phyloP scores from a whole-genome alignment of 2,888 invertebrate genomes.

The Cecidostiba fungosa region DNA sequence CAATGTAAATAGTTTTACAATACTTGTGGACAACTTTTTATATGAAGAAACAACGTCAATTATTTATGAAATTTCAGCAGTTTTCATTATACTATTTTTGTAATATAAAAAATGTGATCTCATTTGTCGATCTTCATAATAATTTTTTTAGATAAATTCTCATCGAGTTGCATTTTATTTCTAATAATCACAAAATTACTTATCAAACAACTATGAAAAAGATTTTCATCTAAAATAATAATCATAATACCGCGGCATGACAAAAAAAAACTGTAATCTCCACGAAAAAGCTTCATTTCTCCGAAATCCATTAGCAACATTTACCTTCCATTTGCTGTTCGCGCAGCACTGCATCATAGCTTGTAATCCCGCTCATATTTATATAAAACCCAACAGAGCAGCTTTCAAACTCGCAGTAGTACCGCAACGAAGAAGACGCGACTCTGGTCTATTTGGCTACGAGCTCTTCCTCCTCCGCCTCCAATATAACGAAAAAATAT shows the following conservation, averaged over 20 bases:
- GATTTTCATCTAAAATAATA: too few species aligned
- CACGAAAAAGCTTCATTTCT: background rate
- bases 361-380: background rate
- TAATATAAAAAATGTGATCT: too few species aligned
- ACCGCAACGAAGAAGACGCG: background rate
- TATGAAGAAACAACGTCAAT: too few species aligned
- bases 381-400: constrained; percentile 42
- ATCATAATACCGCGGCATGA: background rate
- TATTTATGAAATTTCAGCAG: too few species aligned
- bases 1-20: too few species aligned
- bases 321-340: constrained; percentile 25
- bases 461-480: background rate
- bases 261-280: background rate
- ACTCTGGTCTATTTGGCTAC: background rate
- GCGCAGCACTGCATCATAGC: background rate
- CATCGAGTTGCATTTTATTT: too few species aligned
- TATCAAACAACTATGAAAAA: too few species aligned
- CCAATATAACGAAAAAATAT: constrained; percentile 33
- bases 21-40: too few species aligned
- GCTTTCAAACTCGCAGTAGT: constrained; percentile 9
- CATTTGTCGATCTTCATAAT: too few species aligned
- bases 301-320: background rate
- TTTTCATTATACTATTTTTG: too few species aligned
- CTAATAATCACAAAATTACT: too few species aligned
- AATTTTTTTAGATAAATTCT: too few species aligned